These are phyloP conservation scores for Torymus tubicola DNA, from an alignment of 2,888 invertebrate genomes.

Conservation along the genomic window DNA sequence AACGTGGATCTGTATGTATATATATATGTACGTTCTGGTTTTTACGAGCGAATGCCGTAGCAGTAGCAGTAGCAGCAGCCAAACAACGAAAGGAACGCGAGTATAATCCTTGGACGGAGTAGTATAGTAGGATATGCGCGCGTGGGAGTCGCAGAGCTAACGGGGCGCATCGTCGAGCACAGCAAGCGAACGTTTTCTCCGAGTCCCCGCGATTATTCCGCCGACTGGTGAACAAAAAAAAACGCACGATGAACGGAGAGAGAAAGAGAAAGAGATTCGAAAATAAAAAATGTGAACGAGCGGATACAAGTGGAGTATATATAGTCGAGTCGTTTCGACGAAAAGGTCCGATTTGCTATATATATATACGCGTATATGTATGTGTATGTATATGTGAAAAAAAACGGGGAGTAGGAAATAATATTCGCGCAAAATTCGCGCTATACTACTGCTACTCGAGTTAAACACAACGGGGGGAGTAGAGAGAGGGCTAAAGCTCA, in stretches of 20 bases:
- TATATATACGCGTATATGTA: constrained; percentile 27
- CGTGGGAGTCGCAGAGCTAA: no score
- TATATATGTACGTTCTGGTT: no score
- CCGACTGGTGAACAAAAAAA: no score
- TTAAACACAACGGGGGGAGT: constrained; percentile 62
- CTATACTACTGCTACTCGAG: constrained; percentile 60
- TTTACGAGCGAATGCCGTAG: constrained; percentile 21
- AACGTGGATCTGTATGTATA: no score
- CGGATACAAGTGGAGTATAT: no score
- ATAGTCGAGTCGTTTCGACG: not conserved
- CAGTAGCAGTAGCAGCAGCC: constrained; percentile 25
- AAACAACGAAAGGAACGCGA: constrained; percentile 58
- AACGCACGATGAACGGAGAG: no score
- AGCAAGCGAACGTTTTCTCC: no score
- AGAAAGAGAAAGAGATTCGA: no score
- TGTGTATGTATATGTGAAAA: constrained; percentile 5
- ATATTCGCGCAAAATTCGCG: constrained; percentile 58
- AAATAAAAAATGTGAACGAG: no score
- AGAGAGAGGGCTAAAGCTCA: constrained; percentile 54
- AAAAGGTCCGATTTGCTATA: not conserved
- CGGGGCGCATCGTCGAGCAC: no score
- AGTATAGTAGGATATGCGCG: no score
- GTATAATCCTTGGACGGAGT: constrained; percentile 60
- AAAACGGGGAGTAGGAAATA: constrained; percentile 45
- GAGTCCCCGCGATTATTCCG: no score